Conservation (phyloP, 1,140 invertebrate genomes). For the Portunus trituberculatus region DNA sequence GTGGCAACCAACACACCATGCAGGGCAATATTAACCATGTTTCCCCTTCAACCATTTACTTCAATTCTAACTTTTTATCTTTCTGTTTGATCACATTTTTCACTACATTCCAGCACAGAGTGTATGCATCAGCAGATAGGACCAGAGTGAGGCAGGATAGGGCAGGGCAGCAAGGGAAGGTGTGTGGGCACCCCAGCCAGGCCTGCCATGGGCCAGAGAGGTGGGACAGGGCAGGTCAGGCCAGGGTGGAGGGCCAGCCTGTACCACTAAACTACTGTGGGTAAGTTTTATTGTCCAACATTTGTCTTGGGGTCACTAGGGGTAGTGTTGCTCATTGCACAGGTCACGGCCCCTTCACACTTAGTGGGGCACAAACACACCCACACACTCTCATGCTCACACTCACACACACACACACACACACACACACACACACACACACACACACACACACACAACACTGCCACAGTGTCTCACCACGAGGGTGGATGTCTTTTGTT, state of each 20-base stretch:
- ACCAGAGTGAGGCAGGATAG: neutral
- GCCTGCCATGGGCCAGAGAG: neutral
- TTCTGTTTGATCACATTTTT: neutral
- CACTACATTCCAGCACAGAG: neutral
- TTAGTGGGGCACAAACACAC: neutral
- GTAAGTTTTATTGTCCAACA: neutral
- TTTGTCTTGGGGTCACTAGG: neutral
- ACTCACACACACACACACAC: neutral
- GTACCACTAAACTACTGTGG: neutral
- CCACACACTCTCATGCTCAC: neutral
- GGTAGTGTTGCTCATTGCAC: neutral
- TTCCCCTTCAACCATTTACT: neutral
- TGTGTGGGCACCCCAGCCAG: neutral
- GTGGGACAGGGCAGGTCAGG: neutral
- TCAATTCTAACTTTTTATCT: too few species aligned
- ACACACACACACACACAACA: neutral
- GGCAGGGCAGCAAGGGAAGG: neutral
- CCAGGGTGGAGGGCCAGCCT: neutral
- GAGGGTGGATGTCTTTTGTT: neutral
- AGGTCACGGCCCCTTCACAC: neutral
- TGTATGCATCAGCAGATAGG: neutral
- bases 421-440: neutral
- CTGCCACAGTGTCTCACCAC: conserved; percentile 3
- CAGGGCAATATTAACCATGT: neutral
- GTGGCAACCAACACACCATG: neutral